Percentiles rank a stretch among this genome's conserved stretches.
These are phyloP conservation scores for Plagodis pulveraria DNA, from an alignment of 2,888 invertebrate species.

Conservation along the genomic window DNA sequence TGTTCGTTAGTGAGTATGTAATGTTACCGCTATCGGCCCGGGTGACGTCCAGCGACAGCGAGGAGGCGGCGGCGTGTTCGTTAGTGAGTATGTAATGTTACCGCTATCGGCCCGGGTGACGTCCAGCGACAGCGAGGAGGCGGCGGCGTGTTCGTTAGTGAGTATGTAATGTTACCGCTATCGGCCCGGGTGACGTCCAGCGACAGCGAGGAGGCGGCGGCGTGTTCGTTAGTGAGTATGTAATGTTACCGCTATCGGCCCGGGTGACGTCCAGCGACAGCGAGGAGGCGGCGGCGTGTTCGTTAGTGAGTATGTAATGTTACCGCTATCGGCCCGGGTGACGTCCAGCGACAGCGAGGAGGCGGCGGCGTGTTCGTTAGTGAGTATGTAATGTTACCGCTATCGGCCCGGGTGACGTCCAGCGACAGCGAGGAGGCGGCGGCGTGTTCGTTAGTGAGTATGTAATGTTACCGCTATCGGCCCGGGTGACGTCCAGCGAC, in stretches of 20 bases:
- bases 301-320: too few species aligned
- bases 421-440: slow-evolving; percentile 53
- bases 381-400: slow-evolving; percentile 17
- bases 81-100: slow-evolving; percentile 1
- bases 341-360: too few species aligned
- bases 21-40: not conserved
- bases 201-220: not conserved
- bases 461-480: not conserved
- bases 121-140: not conserved
- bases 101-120: slow-evolving; percentile 3
- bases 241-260: too few species aligned
- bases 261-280: too few species aligned
- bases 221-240: not conserved
- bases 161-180: not conserved
- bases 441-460: not conserved
- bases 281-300: too few species aligned
- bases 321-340: too few species aligned
- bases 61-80: not conserved
- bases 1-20: not conserved
- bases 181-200: not conserved
- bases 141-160: not conserved
- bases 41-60: not conserved
- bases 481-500: not conserved
- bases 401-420: slow-evolving; percentile 29
- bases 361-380: too few species aligned